phyloP scores from a whole-genome alignment of 2,797 vertebrate genomes.

The Capromys pilorides region DNA sequence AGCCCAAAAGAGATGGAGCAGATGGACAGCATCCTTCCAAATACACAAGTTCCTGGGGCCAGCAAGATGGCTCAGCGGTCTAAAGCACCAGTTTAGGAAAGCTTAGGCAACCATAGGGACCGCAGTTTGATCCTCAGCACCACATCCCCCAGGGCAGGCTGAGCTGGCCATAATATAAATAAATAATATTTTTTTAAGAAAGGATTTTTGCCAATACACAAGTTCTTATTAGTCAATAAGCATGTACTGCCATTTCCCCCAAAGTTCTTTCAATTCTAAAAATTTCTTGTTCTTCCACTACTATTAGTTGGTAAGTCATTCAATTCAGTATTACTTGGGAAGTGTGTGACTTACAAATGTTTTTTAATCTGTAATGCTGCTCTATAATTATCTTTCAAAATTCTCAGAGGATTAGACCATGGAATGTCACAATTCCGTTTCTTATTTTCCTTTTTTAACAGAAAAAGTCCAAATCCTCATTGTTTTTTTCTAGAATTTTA shows the following conservation, averaged over 20 bases:
- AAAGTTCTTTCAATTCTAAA: background rate
- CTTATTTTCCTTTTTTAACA: constrained; percentile 58
- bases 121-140: too few relatives aligned
- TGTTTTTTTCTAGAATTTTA: constrained; percentile 41
- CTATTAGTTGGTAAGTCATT: constrained; percentile 17
- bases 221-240: background rate
- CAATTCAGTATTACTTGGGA: background rate
- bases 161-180: too few relatives aligned
- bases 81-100: too few relatives aligned
- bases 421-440: constrained; percentile 20
- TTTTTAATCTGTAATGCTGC: constrained; percentile 49
- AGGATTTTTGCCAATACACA: background rate
- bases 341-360: constrained; percentile 30
- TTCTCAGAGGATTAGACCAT: constrained; percentile 11
- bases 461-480: constrained; percentile 57
- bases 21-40: background rate
- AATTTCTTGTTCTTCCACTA: background rate
- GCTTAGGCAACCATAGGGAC: too few relatives aligned
- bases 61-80: too few relatives aligned
- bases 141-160: too few relatives aligned
- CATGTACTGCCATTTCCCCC: background rate
- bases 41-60: background rate
- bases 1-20: background rate
- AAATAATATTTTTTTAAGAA: too few relatives aligned
- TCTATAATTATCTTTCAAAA: constrained; percentile 63